Conservation (phyloP, 35 echinoderm and acorn worm genomes). For the Holothuria glaberrima region DNA sequence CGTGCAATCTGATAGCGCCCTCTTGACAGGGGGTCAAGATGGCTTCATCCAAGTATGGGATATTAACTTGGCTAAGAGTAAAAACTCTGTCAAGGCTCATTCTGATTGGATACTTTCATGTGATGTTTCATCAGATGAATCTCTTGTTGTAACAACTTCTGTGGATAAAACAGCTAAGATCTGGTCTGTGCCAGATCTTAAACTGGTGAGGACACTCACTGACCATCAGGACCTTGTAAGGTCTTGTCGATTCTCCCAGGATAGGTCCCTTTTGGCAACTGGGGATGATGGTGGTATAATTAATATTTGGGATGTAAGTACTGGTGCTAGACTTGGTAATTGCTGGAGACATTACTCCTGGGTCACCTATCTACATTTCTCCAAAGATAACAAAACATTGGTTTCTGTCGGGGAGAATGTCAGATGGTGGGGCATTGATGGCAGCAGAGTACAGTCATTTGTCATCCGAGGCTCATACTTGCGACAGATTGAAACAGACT, state of each 20-base stretch:
- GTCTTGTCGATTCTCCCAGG: constrained; percentile 67
- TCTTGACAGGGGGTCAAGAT: constrained; percentile 18
- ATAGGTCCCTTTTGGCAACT: constrained; percentile 55
- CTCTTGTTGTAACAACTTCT: constrained; percentile 66
- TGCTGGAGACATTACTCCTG: constrained; percentile 78
- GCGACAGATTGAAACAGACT: constrained; percentile 63
- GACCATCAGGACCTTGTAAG: constrained; percentile 75
- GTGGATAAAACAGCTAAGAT: constrained; percentile 84
- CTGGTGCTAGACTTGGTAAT: constrained; percentile 17
- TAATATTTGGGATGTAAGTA: constrained; percentile 61
- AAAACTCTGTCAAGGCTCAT: constrained; percentile 59
- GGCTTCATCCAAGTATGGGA: constrained; percentile 69
- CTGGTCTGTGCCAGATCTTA: constrained; percentile 63
- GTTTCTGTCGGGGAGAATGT: constrained; percentile 89
- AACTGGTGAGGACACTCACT: constrained; percentile 40
- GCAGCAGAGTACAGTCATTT: constrained; percentile 79
- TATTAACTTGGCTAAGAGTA: background rate
- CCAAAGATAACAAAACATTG: constrained; percentile 66
- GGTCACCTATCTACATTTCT: constrained; percentile 86
- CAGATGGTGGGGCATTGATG: constrained; percentile 88
- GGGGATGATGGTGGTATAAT: constrained; percentile 83
- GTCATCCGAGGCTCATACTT: constrained; percentile 80
- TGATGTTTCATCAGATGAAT: constrained; percentile 77
- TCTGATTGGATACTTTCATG: constrained; percentile 80
- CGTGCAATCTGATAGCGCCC: background rate